Conservation (phyloP, 1,140 invertebrate genomes). For the Macrocentrus cingulum region DNA sequence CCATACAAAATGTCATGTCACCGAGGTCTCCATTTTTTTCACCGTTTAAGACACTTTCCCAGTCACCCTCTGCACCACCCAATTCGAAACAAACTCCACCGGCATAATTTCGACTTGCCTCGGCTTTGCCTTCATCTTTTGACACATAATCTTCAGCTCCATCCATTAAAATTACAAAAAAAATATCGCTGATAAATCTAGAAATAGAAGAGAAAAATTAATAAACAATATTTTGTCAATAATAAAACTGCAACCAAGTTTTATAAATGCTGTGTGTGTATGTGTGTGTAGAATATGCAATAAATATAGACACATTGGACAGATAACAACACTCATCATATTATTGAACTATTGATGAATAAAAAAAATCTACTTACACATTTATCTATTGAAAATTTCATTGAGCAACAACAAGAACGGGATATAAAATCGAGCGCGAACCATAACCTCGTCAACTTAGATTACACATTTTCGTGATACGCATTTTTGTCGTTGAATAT, state of each 20-base stretch:
- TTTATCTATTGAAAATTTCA: no score
- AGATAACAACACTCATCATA: no score
- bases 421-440: no score
- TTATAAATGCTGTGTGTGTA: no score
- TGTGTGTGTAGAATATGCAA: no score
- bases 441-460: conserved; percentile 2
- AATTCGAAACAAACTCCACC: conserved; percentile 30
- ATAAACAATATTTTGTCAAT: not conserved
- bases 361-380: no score
- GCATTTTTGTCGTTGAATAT: no score
- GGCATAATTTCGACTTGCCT: conserved; percentile 28
- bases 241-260: no score
- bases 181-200: not conserved
- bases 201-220: not conserved
- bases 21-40: conserved; percentile 64
- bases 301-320: no score
- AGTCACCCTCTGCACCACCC: conserved; percentile 40
- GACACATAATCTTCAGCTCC: conserved; percentile 44
- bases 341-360: no score
- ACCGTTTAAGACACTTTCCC: conserved; percentile 37
- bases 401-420: no score
- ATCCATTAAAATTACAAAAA: conserved; percentile 50
- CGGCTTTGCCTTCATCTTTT: conserved; percentile 37
- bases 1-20: conserved; percentile 85
- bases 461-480: not conserved